Evolutionary conservation across 2,888 invertebrate species (phyloP).

Genomic region (Trichogramma dendrolimi): DNA sequence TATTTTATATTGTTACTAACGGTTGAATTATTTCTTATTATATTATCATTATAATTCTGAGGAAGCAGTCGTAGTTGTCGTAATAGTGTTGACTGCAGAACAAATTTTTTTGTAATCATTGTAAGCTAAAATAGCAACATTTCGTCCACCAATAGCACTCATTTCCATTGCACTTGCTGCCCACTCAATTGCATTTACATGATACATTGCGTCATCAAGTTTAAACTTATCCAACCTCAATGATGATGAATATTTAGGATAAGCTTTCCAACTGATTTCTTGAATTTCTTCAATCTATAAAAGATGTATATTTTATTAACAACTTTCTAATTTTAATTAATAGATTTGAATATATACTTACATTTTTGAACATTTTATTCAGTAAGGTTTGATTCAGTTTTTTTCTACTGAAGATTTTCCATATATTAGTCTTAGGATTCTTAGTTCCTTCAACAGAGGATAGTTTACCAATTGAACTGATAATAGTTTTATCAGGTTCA

Average conservation of each 20-base stretch:
- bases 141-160: conserved; percentile 60
- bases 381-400: conserved; percentile 52
- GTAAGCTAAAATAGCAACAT: conserved; percentile 58
- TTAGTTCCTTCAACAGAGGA: conserved; percentile 42
- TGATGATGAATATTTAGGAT: conserved; percentile 54
- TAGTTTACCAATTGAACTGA: conserved; percentile 54
- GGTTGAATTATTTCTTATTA: background rate
- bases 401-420: conserved; percentile 59
- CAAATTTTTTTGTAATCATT: conserved; percentile 42
- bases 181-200: conserved; percentile 63
- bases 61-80: background rate
- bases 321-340: conserved; percentile 6
- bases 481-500: conserved; percentile 47
- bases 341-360: conserved; percentile 25
- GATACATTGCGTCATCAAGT: conserved; percentile 56
- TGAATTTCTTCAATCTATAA: conserved; percentile 40
- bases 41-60: conserved; percentile 10
- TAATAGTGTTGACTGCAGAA: no score
- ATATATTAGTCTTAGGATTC: conserved; percentile 47
- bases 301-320: conserved; percentile 1
- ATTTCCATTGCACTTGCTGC: conserved; percentile 68
- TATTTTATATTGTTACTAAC: background rate
- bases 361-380: conserved; percentile 52
- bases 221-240: conserved; percentile 51
- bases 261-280: conserved; percentile 56